Evolutionary conservation across 2,113 vertebrate species (phyloP).

Genomic region (Melozone crissalis): DNA sequence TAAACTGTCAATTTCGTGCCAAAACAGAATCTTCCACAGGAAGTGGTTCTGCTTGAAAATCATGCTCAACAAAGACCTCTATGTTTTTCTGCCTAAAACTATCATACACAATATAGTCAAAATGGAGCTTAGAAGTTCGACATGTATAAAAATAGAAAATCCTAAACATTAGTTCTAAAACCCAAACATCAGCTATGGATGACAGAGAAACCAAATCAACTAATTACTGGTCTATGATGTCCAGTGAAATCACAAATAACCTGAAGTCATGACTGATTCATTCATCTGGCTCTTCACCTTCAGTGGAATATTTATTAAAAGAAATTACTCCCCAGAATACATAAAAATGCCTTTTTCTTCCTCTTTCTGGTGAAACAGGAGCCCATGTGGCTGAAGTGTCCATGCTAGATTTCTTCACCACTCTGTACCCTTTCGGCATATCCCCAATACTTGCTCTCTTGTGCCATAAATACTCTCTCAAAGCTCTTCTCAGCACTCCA

Average conservation of each 20-base stretch:
- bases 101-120: neutral
- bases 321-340: neutral
- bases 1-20: neutral
- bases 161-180: neutral
- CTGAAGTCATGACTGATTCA: neutral
- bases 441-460: accelerated
- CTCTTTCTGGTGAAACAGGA: neutral
- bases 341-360: neutral
- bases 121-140: neutral
- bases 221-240: neutral
- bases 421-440: neutral
- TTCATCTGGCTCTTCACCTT: neutral
- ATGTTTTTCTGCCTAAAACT: neutral
- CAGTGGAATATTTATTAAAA: neutral
- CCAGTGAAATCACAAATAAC: neutral
- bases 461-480: neutral
- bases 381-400: neutral
- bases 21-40: neutral
- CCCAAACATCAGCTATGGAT: neutral
- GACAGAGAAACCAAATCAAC: neutral
- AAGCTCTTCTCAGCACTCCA: neutral
- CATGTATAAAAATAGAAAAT: neutral
- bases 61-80: neutral
- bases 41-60: neutral
- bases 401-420: neutral